A percentile compares a stretch with the other conserved stretches of the same genome.
These are phyloP conservation scores for Neria commutata DNA, from an alignment of 2,888 invertebrate species.

Conservation along the genomic window DNA sequence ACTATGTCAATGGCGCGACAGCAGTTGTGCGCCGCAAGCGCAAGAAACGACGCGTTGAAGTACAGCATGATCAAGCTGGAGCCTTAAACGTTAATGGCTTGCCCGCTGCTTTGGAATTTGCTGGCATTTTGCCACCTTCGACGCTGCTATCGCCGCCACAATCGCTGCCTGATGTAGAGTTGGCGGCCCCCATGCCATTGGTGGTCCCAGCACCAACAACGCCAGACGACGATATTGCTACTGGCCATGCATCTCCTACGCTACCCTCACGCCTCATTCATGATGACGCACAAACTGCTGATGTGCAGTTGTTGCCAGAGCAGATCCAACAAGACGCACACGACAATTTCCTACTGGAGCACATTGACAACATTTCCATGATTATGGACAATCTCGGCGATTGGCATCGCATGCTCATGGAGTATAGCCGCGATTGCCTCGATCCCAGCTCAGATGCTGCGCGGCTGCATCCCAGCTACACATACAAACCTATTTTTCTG, in stretches of 20 bases:
- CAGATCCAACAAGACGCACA: constrained; percentile 23
- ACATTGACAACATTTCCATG: constrained; percentile 23
- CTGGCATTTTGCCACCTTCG: too few relatives aligned
- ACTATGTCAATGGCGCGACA: constrained; percentile 15
- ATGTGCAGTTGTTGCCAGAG: not conserved
- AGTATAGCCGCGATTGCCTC: not conserved
- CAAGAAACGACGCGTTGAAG: not conserved
- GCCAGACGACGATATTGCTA: not conserved
- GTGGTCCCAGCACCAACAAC: not conserved
- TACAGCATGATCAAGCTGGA: not conserved
- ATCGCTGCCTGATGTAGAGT: not conserved
- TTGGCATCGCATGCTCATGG: constrained; percentile 22
- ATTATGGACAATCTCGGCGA: constrained; percentile 25
- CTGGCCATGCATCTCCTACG: too few relatives aligned
- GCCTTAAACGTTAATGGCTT: too few relatives aligned
- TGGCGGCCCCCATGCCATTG: not conserved
- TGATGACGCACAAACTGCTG: not conserved
- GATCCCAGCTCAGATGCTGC: constrained; percentile 1
- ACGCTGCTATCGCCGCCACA: too few relatives aligned
- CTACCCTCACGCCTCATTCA: constrained; percentile 12
- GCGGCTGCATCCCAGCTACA: not conserved
- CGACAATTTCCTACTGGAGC: constrained; percentile 28
- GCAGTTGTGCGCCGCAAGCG: not conserved
- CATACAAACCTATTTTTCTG: constrained; percentile 24
- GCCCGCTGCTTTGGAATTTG: too few relatives aligned